Evolutionary conservation across 2,888 invertebrate genomes (phyloP), one percentile per base, ranked within the genome.

Genomic region (Drosophila austrosaltans): DNA sequence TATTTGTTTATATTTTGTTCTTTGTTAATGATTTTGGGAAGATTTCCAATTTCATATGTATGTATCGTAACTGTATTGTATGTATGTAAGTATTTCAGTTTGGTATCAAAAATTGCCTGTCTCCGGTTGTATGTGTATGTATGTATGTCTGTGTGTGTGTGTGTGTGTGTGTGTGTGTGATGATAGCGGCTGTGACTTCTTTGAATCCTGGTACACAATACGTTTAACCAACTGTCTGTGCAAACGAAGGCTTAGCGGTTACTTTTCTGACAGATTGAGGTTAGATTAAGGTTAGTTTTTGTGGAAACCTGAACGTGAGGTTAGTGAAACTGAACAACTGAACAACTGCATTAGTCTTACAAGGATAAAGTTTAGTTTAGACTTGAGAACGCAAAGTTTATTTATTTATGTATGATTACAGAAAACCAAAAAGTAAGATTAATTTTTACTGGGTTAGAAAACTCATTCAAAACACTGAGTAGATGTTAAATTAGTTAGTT

Each of bases 181-280:
- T 36, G 32, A 6, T 36, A 8, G 8, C 20, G 48, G 10, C 22
- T 22, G 4, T 3, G 22, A 10, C 8, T 48, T 10, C 8, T 48
- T 10, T 3, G 44, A 20, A n/a, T 48, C 42, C 42, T 42, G 42
- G 42, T 16, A 42, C 42, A 42, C 42, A 42, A 42, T 42, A 42
- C 42, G 4, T 25, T 48, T 48, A 25, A 48, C 22, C 25, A 72
- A 71, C 69, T 79, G 79, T 69, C 73, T 71, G 74, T 57, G 65
- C 58, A 66, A 63, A 57, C 63, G 63, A 72, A 40, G 48, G 62
- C 58, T 67, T 25, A 73, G 67, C 62, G 74, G 44, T 66, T 66
- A 61, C 58, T 66, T 54, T 58, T 79, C 61, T 58, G 72, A 79
- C 71, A 79, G 66, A 57, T 77, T 82, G 85, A 75, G 85, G 77